phyloP scores from a whole-genome alignment of 1,140 invertebrate genomes.

The Platyscapa corneri region DNA sequence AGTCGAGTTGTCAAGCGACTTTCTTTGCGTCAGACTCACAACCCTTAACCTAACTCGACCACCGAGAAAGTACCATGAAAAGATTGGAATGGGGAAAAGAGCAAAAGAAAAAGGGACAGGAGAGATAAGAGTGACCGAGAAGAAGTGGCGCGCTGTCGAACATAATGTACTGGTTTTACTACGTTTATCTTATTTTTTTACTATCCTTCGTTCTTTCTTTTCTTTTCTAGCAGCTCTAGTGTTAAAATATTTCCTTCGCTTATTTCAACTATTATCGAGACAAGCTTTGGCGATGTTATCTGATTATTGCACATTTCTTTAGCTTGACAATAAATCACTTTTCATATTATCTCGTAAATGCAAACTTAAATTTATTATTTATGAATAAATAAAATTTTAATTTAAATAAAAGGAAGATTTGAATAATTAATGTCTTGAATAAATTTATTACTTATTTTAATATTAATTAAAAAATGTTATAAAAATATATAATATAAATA shows the following conservation, averaged over 20 bases:
- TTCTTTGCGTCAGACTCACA: background rate
- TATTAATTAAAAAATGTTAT: no score
- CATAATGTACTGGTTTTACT: conserved; percentile 23
- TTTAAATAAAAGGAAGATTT: no score
- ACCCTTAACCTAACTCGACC: conserved; percentile 38
- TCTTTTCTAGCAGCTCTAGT: background rate
- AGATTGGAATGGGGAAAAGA: background rate
- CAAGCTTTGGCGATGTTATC: background rate
- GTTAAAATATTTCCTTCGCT: background rate
- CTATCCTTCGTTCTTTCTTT: background rate
- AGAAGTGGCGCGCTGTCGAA: conserved; percentile 11
- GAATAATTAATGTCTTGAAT: no score
- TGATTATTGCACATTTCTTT: background rate
- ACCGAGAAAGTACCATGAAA: conserved; percentile 40
- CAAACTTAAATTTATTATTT: no score
- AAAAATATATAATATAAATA: no score
- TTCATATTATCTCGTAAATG: no score
- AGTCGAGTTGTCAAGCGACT: background rate
- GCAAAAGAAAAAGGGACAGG: background rate
- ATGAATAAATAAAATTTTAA: no score
- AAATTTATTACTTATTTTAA: no score
- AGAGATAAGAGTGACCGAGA: background rate
- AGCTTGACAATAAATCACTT: no score
- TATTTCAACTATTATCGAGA: background rate
- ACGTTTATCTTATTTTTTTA: background rate